Evolutionary conservation across 2,797 vertebrate species (phyloP).

Genomic region (Dermochelys coriacea): DNA sequence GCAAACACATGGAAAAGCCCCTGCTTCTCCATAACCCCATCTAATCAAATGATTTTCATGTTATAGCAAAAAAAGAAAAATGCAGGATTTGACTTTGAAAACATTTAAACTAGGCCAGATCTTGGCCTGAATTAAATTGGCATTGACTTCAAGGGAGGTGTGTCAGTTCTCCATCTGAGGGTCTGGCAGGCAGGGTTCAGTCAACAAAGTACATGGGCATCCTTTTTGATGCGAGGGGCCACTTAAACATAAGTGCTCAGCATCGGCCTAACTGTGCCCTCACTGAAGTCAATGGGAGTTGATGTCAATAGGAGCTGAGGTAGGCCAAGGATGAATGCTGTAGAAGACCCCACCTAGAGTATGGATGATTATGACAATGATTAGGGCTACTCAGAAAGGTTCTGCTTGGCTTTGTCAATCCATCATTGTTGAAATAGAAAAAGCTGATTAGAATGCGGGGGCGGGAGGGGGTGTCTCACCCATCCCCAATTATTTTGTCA

Average conservation of each 20-base stretch:
- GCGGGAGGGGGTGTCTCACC: not conserved
- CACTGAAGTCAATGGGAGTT: not conserved
- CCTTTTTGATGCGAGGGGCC: not conserved
- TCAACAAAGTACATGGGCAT: constrained; percentile 9
- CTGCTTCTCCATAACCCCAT: not conserved
- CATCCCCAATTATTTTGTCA: not conserved
- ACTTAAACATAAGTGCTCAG: not conserved
- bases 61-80: constrained; percentile 17
- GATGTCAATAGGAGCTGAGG: not conserved
- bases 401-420: not conserved
- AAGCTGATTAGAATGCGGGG: not conserved
- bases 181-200: not conserved
- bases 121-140: constrained; percentile 4
- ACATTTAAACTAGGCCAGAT: not conserved
- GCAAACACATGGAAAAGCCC: not conserved
- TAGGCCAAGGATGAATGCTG: not conserved
- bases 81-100: not conserved
- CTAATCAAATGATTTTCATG: constrained; percentile 25
- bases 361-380: not conserved
- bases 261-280: not conserved
- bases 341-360: constrained; percentile 16
- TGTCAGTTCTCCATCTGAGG: not conserved
- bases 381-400: constrained; percentile 2
- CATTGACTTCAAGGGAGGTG: not conserved
- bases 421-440: constrained; percentile 3